phyloP scores from a whole-genome alignment of 2,888 invertebrate species.

The Synanthedon formicaeformis region DNA sequence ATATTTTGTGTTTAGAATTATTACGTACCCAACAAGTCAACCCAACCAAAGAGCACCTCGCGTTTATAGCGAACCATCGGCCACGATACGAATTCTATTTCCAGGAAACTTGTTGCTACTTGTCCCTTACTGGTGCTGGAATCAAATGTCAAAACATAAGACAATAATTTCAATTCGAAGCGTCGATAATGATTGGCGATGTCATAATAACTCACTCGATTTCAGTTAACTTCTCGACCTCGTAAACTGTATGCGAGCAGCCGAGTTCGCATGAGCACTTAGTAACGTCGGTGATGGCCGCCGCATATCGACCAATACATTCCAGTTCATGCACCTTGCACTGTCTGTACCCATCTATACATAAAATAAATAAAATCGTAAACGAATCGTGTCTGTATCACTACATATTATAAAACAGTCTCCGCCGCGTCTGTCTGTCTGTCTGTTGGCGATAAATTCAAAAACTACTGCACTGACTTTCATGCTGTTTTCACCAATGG shows the following conservation, averaged over 20 bases:
- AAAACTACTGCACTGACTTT: too few relatives aligned
- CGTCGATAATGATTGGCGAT: neutral
- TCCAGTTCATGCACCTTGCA: constrained; percentile 71
- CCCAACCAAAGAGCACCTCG: constrained; percentile 87
- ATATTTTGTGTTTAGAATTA: too few relatives aligned
- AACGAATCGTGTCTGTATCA: too few relatives aligned
- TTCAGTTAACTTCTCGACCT: constrained; percentile 78
- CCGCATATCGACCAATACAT: constrained; percentile 68
- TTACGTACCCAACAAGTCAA: constrained; percentile 77
- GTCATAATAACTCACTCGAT: constrained; percentile 51
- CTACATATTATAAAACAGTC: too few relatives aligned
- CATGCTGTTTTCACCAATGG: too few relatives aligned
- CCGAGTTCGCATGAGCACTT: constrained; percentile 78
- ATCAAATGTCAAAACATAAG: constrained; percentile 4
- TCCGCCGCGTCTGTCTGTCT: too few relatives aligned
- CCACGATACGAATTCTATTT: constrained; percentile 81
- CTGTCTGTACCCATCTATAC: constrained; percentile 61
- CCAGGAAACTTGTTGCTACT: constrained; percentile 41
- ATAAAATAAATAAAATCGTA: constrained; percentile 6
- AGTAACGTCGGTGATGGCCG: constrained; percentile 69
- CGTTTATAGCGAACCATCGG: constrained; percentile 82
- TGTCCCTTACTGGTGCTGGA: constrained; percentile 27
- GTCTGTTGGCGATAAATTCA: too few relatives aligned
- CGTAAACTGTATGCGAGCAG: constrained; percentile 81
- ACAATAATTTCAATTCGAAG: neutral